Evolutionary conservation across 2,113 vertebrate species (phyloP), one percentile per base, ranked within the genome.

Genomic region (Dinomys branickii): DNA sequence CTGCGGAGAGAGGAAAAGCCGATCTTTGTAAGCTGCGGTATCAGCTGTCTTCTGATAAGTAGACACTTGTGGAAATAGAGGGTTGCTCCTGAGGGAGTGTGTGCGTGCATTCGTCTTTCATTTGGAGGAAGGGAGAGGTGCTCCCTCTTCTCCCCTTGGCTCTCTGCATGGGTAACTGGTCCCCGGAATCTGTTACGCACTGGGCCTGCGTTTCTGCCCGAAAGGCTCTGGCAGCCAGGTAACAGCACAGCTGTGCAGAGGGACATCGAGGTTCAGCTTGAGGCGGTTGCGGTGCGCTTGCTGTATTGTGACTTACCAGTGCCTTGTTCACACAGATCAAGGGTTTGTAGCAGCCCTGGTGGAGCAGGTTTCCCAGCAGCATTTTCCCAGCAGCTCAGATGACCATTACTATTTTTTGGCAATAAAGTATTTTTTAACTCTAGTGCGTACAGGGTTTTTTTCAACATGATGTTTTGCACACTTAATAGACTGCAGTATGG

Each of bases 41-140:
- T 11, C 38, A 4, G 38, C 85, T 82, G 56, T 65, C 0, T 0
- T 73, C n/a, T 96, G 96, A 96, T 93, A 91, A 95, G 84, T 67
- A 87, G 78, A 96, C 95, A 93, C 56, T 95, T 92, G 30, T 59
- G 85, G 83, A 88, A 98, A 98, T 98, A 98, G 98, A 98, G 75
- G 50, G 28, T 97, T 61, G 59, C 84, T 97, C 59, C 90, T 89
- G 73, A 98, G 85, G 96, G 97, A 96, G 94, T 86, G 89, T 96
- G 97, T 97, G 97, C 47, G 3, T 73, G 58, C 0, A 0, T 73
- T 94, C 97, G 95, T 28, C 47, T 96, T 97, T 97, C 94, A 94
- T 97, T 95, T 97, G 96, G 97, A 93, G 90, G 38, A 95, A 80
- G 50, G 35, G 56, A 28, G 50, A 30, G 94, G 80, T 81, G 96